These are phyloP conservation scores for Sinocyclocheilus maitianheensis DNA, from an alignment of 2,113 vertebrate species.

Conservation along the genomic window DNA sequence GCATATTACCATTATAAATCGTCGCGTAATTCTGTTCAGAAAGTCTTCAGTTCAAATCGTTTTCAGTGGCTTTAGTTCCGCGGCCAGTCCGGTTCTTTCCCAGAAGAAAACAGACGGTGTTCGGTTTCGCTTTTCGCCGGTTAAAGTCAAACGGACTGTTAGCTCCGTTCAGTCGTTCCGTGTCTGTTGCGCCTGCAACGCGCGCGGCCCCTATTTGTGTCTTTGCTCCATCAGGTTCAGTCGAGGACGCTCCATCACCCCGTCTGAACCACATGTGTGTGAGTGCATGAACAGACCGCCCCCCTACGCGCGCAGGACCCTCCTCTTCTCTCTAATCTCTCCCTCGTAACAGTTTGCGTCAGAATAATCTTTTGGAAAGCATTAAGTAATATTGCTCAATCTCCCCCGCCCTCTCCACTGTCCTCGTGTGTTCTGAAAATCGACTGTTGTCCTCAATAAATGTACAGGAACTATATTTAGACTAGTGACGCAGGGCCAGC, in stretches of 20 bases:
- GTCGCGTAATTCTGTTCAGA: not conserved
- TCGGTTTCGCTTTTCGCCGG: not conserved
- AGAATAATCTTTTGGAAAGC: constrained; percentile 58
- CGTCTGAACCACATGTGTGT: constrained; percentile 66
- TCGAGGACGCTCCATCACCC: constrained; percentile 73
- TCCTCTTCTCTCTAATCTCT: constrained; percentile 46
- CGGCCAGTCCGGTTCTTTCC: not conserved
- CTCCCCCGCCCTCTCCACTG: not conserved
- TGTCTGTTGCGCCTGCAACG: constrained; percentile 69
- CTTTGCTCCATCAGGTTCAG: constrained; percentile 69
- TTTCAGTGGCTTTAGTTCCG: not conserved
- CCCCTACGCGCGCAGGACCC: constrained; percentile 35
- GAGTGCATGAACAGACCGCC: constrained; percentile 43
- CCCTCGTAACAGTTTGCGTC: constrained; percentile 31
- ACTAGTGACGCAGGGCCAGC: not conserved
- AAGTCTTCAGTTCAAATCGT: not conserved
- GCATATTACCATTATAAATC: constrained; percentile 12
- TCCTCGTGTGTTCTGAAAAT: constrained; percentile 17
- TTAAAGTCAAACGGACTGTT: not conserved
- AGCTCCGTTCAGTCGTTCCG: constrained; percentile 49
- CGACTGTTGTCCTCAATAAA: constrained; percentile 25
- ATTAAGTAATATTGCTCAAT: constrained; percentile 64
- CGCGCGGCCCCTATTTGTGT: constrained; percentile 75
- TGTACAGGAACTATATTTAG: constrained; percentile 40
- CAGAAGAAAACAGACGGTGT: not conserved